Evolutionary conservation across 2,797 vertebrate species (phyloP), one percentile per base, ranked within the genome.

Genomic region (Apogon hyalosoma): DNA sequence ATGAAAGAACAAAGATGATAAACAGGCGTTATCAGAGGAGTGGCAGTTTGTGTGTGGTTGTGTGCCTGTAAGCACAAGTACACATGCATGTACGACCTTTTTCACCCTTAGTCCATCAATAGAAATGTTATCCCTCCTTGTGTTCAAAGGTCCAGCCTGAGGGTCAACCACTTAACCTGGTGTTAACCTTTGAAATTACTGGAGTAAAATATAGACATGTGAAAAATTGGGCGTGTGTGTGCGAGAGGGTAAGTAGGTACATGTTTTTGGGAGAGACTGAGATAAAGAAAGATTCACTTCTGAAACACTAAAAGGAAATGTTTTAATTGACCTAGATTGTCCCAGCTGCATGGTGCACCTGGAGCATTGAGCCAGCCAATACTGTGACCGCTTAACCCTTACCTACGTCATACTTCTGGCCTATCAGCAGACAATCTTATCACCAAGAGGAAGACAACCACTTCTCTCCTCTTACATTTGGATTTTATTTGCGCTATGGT

Each of bases 391-490:
- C 72, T 77, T 75, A 79, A 82, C 73, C 72, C 67, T 75, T 56
- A 43, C 55, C 73, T 59, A 73, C 71, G 36, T 81, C 80, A 83
- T 70, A 33, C 31, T 69, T 8, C 47, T 58, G 66, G 61, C 39
- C 75, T 85, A 87, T 87, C 86, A 48, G 75, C 83, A 84, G 84
- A 85, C 81, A 79, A 86, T 88, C 83, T 83, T 84, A 88, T 88
- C 82, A 21, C 38, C 3, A 6, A 33, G 19, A 56, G 12, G 39
- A 75, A 83, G 66, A 70, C 55, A 54, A 39, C 39, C 69, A 48
- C 52, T 57, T 79, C 61, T 73, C 58, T 74, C 41, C 57, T 75
- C 11, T 63, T 38, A 38, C 57, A 58, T 75, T 72, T 60, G 31
- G 50, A 59, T 73, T 67, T 61, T 16, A 63, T 78, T 64, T 50